Base-by-base conservation (phyloP, 2,888 invertebrate genomes). In the Gnatocerus cornutus region DNA sequence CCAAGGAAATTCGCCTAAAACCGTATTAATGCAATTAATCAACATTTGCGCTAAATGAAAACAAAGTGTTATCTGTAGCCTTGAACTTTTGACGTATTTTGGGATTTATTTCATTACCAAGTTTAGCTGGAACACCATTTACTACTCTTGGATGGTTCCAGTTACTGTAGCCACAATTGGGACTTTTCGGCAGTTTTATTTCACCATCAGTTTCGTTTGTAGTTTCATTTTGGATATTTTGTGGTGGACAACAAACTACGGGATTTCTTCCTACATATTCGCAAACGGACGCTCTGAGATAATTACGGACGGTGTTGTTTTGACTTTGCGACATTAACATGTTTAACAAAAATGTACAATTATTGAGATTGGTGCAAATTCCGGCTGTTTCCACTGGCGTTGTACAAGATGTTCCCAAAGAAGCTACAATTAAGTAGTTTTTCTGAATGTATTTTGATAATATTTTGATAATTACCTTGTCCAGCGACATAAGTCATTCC, bases 1-100 rank as follows among this genome's bases (percentile, higher is more conserved):
- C 94, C 94, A 95, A 0, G 95, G 94, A 89, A 93, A 94, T 56
- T 91, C 90, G 10, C 92, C 93, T 91, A 67, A 43, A 73, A 70
- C 13, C 55, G 33, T 72, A 46, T 8, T 53, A 14, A 37, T 14
- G 12, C 2, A 6, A 9, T 29, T 33, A 33, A 33, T 33, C 33
- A 33, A 33, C 33, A 33, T 33, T 33, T 33, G n/a, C 9, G 33
- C 7, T 2, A 33, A 33, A 33, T 7, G 7, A 7, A 33, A 33
- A n/a, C 6, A n/a, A 33, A 9, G 6, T 33, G n/a, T 33, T 33
- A 58, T 43, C 45, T 45, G n/a, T n/a, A 45, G 39, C 27, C 58
- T 58, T 58, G 58, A 56, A 39, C 56, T 41, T 10, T 53, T 3
- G 10, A 6, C 12, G 7, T 46, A 16, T 14, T 7, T 43, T 43